Evolutionary conservation across 2,113 vertebrate genomes (phyloP).

Genomic region (Oreochromis spilurus): DNA sequence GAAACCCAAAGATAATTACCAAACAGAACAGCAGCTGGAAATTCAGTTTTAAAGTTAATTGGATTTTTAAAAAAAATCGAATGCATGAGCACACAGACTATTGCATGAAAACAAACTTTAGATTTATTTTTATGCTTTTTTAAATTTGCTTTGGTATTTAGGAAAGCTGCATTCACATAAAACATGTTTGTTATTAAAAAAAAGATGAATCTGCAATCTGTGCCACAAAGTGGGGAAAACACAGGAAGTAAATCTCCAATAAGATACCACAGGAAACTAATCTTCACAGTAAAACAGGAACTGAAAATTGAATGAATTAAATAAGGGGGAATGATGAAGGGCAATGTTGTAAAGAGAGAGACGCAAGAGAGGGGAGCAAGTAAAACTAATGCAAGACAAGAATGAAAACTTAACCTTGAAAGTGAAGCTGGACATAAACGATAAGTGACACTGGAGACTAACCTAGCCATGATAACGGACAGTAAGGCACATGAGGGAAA

Average conservation of each 20-base stretch:
- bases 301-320: neutral
- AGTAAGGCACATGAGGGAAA: neutral
- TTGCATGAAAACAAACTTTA: neutral
- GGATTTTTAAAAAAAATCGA: neutral
- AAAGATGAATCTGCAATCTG: neutral
- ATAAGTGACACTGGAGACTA: neutral
- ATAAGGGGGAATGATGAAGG: rapidly evolving
- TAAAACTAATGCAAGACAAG: neutral
- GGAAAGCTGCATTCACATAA: rapidly evolving
- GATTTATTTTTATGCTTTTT: neutral
- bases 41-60: neutral
- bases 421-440: neutral
- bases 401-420: neutral
- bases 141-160: neutral
- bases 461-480: neutral
- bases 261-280: neutral
- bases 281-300: neutral
- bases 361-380: neutral
- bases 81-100: neutral
- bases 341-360: neutral
- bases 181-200: neutral
- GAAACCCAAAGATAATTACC: neutral
- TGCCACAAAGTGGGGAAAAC: neutral
- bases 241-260: neutral
- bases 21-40: neutral